These are phyloP conservation scores for Pedionomus torquatus DNA, from an alignment of 2,113 vertebrate species.

Conservation along the genomic window DNA sequence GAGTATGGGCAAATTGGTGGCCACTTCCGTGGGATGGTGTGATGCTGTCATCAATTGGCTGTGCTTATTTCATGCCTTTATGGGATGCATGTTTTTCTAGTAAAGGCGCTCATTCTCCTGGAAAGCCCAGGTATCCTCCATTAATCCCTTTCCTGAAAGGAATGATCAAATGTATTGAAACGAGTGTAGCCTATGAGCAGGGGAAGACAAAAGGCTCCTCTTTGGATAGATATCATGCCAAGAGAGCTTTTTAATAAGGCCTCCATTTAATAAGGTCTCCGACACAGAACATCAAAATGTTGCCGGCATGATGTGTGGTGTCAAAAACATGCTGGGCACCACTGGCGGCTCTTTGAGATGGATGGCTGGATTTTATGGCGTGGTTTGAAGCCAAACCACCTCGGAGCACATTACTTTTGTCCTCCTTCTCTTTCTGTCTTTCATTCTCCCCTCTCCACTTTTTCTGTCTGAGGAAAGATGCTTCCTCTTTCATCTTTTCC, in stretches of 20 bases:
- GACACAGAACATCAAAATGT: slow-evolving; percentile 8
- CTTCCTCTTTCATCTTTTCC: background rate
- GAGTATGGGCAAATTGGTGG: background rate
- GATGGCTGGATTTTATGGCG: background rate
- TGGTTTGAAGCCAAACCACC: background rate
- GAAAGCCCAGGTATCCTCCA: background rate
- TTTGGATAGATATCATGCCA: background rate
- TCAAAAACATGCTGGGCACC: slow-evolving; percentile 2
- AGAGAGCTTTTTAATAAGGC: background rate
- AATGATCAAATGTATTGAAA: background rate
- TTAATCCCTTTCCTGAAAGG: background rate
- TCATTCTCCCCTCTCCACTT: background rate
- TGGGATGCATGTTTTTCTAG: background rate
- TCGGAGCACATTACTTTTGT: background rate
- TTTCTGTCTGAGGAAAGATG: background rate
- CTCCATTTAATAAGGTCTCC: too few species aligned
- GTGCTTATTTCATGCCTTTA: background rate
- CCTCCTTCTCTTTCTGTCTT: background rate
- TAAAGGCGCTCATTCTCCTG: background rate
- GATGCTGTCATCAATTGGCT: background rate
- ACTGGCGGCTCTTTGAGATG: background rate
- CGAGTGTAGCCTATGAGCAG: background rate
- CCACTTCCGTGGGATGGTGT: background rate
- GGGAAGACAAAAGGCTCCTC: slow-evolving; percentile 1
- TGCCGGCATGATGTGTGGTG: background rate